phyloP scores from a whole-genome alignment of 2,888 invertebrate species.

The Entomobrya multifasciata region DNA sequence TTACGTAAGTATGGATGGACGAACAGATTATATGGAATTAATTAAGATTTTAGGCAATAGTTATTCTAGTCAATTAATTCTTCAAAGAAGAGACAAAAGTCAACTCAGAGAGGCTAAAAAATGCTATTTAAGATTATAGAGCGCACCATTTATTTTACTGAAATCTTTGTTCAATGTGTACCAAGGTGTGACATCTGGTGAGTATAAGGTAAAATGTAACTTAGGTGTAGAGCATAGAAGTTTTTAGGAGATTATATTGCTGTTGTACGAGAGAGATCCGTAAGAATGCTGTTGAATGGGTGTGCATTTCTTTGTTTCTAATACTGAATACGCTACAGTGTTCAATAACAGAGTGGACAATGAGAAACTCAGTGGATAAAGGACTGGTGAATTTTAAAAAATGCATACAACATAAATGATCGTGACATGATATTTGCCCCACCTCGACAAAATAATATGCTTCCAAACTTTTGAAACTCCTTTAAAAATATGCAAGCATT shows the following conservation, averaged over 20 bases:
- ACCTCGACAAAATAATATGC: not conserved
- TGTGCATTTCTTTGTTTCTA: constrained; percentile 10
- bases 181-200: constrained; percentile 1
- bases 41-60: too few relatives aligned
- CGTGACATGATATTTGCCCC: not conserved
- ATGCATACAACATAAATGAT: too few relatives aligned
- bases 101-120: not conserved
- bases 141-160: too few relatives aligned
- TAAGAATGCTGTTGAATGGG: not conserved
- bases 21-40: too few relatives aligned
- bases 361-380: too few relatives aligned
- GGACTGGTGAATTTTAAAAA: too few relatives aligned
- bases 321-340: too few relatives aligned
- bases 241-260: not conserved
- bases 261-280: not conserved
- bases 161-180: too few relatives aligned
- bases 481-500: too few relatives aligned
- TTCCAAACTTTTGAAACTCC: too few relatives aligned
- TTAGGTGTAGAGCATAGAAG: not conserved
- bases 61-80: constrained; percentile 3
- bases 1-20: too few relatives aligned
- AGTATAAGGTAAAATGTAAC: not conserved
- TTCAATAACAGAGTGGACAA: too few relatives aligned
- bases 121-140: not conserved
- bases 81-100: not conserved